Percentiles rank a stretch among this genome's conserved stretches.
Conservation (phyloP, 30 jellyfish, hydroid and myxozoan genomes). For the Pseudorhiza aurosa region DNA sequence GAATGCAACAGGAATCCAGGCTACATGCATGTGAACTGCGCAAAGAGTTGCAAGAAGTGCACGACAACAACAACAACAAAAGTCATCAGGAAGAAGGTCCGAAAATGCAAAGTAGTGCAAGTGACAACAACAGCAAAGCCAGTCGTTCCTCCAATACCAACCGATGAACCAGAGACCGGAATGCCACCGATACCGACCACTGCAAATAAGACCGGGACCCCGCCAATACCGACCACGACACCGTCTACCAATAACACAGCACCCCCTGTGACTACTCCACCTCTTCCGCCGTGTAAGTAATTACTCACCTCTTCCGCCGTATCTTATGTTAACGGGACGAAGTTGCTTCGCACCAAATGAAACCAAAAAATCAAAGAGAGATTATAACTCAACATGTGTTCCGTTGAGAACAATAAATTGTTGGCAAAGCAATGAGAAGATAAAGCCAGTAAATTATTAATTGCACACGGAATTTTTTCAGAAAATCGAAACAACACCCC, state of each 20-base stretch:
- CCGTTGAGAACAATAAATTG: too few species aligned
- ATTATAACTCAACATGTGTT: too few species aligned
- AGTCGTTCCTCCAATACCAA: slow-evolving; percentile 20
- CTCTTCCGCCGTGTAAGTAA: slow-evolving; percentile 9
- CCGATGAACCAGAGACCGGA: slow-evolving; percentile 7
- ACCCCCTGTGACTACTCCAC: slow-evolving; percentile 9
- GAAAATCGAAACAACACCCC: too few species aligned
- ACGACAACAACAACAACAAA: slow-evolving; percentile 21
- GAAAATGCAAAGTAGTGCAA: slow-evolving; percentile 25
- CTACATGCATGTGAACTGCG: slow-evolving; percentile 45
- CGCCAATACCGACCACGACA: slow-evolving; percentile 24
- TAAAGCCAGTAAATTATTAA: too few species aligned
- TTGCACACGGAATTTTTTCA: too few species aligned
- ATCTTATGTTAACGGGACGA: too few species aligned
- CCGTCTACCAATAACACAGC: not conserved
- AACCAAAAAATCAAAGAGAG: too few species aligned
- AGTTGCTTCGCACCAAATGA: too few species aligned
- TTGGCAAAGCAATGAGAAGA: too few species aligned
- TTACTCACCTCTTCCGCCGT: too few species aligned
- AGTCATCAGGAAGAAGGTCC: slow-evolving; percentile 8
- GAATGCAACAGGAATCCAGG: slow-evolving; percentile 26
- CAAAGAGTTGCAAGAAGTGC: slow-evolving; percentile 30
- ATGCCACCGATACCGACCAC: slow-evolving; percentile 10
- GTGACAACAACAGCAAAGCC: slow-evolving; percentile 15
- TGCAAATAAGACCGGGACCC: not conserved